Conservation (phyloP, 2,113 vertebrate genomes). For the Fregata magnificens region DNA sequence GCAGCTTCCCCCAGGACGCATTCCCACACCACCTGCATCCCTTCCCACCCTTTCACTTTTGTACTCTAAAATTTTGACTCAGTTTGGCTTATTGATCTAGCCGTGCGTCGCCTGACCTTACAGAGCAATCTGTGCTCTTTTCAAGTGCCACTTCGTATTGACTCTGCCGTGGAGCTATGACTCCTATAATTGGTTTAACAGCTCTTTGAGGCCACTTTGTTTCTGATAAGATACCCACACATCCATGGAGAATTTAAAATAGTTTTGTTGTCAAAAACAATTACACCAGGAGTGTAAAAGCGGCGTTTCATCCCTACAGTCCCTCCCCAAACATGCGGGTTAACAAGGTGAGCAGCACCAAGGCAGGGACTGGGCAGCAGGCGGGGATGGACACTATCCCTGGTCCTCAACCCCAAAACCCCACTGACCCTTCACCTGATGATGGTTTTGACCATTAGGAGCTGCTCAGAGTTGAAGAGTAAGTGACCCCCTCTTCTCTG, state of each 20-base stretch:
- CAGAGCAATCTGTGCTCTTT: background rate
- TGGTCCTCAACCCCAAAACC: background rate
- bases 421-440: background rate
- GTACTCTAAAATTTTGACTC: background rate
- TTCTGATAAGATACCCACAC: background rate
- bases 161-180: background rate
- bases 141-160: slow-evolving; percentile 3
- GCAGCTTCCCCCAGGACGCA: rapidly evolving
- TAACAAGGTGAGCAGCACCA: background rate
- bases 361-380: background rate
- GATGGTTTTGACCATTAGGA: background rate
- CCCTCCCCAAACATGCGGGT: background rate
- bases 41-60: background rate
- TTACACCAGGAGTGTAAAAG: background rate
- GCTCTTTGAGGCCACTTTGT: background rate
- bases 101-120: background rate
- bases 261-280: slow-evolving; percentile 10
- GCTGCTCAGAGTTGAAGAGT: background rate
- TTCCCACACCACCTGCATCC: background rate
- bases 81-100: background rate
- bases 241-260: background rate
- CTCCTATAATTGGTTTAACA: background rate
- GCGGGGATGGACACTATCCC: background rate
- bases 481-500: background rate
- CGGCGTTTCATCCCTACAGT: background rate